Percentiles rank a stretch among this genome's conserved stretches.
phyloP scores from a whole-genome alignment of 2,113 vertebrate species.

The Lontra canadensis region DNA sequence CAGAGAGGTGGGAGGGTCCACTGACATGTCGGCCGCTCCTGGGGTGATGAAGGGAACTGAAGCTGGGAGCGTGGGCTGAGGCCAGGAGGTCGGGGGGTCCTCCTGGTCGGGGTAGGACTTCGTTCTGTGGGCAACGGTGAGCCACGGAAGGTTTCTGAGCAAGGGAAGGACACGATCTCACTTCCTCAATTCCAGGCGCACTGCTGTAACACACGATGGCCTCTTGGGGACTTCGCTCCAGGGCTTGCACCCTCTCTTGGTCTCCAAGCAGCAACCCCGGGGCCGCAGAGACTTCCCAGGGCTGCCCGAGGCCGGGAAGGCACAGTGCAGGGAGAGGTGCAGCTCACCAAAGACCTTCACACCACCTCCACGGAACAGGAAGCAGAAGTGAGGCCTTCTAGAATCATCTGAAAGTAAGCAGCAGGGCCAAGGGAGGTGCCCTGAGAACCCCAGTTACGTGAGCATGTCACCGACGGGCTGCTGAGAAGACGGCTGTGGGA shows the following conservation, averaged over 20 bases:
- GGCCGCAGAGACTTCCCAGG: neutral
- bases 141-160: neutral
- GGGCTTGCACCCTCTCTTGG: too few species aligned
- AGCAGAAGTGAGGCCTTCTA: neutral
- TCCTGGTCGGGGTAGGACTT: too few species aligned
- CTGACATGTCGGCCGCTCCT: fast-evolving
- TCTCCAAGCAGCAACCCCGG: neutral
- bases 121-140: neutral
- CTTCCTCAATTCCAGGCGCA: neutral
- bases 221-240: too few species aligned
- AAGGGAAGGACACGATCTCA: neutral
- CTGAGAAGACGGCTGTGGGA: neutral
- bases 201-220: fast-evolving
- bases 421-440: neutral
- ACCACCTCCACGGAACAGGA: neutral
- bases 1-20: neutral
- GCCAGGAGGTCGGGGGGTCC: fast-evolving
- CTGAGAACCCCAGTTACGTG: fast-evolving
- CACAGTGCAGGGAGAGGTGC: neutral
- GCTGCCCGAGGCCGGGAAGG: neutral
- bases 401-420: neutral
- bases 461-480: neutral
- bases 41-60: neutral
- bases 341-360: neutral
- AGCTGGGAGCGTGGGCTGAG: neutral